phyloP scores from a whole-genome alignment of 1,140 invertebrate species.

The Adelges cooleyi region DNA sequence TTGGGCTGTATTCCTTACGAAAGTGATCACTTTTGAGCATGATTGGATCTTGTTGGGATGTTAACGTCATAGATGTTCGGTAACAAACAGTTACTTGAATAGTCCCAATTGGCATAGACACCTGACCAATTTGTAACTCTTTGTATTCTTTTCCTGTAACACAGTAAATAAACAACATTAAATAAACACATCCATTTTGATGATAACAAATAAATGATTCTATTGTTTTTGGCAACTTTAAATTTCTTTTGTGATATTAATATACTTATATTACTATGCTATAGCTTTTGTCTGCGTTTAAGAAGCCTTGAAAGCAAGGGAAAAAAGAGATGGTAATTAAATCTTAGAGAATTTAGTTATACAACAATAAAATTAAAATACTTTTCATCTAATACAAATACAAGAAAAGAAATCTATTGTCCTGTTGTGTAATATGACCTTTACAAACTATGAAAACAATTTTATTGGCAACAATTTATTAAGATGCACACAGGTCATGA shows the following conservation, averaged over 20 bases:
- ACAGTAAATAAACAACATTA: constrained; percentile 31
- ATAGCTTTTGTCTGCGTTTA: too few relatives aligned
- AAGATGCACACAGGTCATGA: constrained; percentile 4
- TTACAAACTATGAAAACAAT: constrained; percentile 12
- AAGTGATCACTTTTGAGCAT: constrained; percentile 88
- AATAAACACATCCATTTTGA: constrained; percentile 29
- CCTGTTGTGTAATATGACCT: constrained; percentile 3
- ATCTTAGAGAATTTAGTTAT: too few relatives aligned
- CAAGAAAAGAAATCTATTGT: too few relatives aligned
- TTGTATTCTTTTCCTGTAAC: constrained; percentile 55
- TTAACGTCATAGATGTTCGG: constrained; percentile 78
- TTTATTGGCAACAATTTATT: constrained; percentile 23
- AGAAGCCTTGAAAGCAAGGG: too few relatives aligned
- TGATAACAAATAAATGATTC: background rate
- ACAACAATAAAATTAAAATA: too few relatives aligned
- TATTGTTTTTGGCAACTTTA: constrained; percentile 2
- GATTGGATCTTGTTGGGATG: constrained; percentile 63
- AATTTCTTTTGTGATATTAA: background rate
- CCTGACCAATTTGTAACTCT: constrained; percentile 63
- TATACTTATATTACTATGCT: too few relatives aligned
- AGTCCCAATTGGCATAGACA: constrained; percentile 70
- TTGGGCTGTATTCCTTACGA: constrained; percentile 58
- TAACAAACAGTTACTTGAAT: constrained; percentile 67
- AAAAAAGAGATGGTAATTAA: too few relatives aligned
- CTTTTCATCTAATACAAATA: too few relatives aligned